Base-by-base conservation (phyloP, 2,888 invertebrate species). In the Andricus curvator region DNA sequence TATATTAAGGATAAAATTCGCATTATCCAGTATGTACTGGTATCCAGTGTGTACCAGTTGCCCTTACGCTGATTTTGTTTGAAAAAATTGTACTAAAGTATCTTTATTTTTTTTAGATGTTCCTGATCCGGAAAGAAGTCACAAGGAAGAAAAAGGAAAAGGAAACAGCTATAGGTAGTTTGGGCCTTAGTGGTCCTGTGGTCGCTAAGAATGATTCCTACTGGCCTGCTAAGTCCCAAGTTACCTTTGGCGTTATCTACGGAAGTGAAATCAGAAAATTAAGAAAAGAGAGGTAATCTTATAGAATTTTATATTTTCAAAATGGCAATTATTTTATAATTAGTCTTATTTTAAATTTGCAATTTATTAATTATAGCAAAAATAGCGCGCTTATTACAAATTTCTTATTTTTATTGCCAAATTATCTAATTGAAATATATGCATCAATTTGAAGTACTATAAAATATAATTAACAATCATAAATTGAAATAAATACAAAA, bases 201-300 rank as follows among this genome's bases (percentile, higher is more conserved):
- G 93, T 94, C 94, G 94, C 95, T 95, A 92, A 92, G 94, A 94
- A 92, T 83, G 90, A 89, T 93, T 93, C 94, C 95, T 96, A 96
- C 96, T 96, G 96, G 96, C 96, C 96, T 96, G 96, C 96, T 96
- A 96, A 96, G 96, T 96, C 96, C 96, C 96, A 96, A 96, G 96
- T 94, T 94, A 93, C 94, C 94, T 93, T 88, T 87, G 89, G 92
- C 89, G 37, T 68, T 62, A 64, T 44, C 86, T 67, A 51, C 70
- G 29, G 25, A 70, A 17, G 0, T 5, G 5, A 64, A 29, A 29
- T 1, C 17, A 15, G 29, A 25, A 29, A 33, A 20, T 4, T 11
- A 29, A 25, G 13, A 44, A 1, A 51, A 70, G 33, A 51, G 29
- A 51, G 70, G 70, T 70, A 70, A 70, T 62, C 2, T 62, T 13